Base-by-base conservation (phyloP, 2,888 invertebrate genomes). In the Diabrotica balteata region DNA sequence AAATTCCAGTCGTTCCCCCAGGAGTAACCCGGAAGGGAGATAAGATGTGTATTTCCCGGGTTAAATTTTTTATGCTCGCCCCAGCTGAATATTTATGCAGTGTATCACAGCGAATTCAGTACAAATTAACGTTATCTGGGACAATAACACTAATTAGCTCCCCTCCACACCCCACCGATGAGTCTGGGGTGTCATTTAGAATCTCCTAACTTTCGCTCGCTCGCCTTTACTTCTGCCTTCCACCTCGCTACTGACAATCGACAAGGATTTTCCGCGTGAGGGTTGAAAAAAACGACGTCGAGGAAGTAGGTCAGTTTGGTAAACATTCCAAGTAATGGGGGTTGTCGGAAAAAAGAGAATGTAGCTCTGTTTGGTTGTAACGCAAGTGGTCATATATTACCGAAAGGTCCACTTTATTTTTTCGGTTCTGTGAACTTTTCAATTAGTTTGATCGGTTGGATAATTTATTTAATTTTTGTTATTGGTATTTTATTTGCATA, bases 91-190 rank as follows among this genome's bases (percentile, higher is more conserved):
- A 62, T 62, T 62, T 62, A 62, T 62, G 43, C 42, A 62, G 62
- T 62, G 55, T 55, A 62, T 62, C 62, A 54, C 62, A 42, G 54
- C 47, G 62, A 62, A 47, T 62, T 62, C 55, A 49, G 62, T 62
- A 62, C 62, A 43, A 62, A 62, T 62, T 62, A 54, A 54, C 54
- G 55, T 62, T 62, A 62, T 62, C 62, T 49, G 47, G 43, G 54
- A 62, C 54, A 62, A 62, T 62, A 62, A 62, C 47, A 11, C 54
- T 62, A 62, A 62, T 62, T 62, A 62, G 62, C 11, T 49, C 49
- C 54, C 49, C 47, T 59, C 10, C 49, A 8, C 47, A 10, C 47
- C 47, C 47, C 47, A 49, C 59, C 49, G 49, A 59, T 49, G 47
- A 47, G 59, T n/a, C 59, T n/a, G 49, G 17, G 58, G 55, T 9